Evolutionary conservation across 2,113 vertebrate genomes (phyloP), one percentile per base, ranked within the genome.

Genomic region (Siphamia tubifer): DNA sequence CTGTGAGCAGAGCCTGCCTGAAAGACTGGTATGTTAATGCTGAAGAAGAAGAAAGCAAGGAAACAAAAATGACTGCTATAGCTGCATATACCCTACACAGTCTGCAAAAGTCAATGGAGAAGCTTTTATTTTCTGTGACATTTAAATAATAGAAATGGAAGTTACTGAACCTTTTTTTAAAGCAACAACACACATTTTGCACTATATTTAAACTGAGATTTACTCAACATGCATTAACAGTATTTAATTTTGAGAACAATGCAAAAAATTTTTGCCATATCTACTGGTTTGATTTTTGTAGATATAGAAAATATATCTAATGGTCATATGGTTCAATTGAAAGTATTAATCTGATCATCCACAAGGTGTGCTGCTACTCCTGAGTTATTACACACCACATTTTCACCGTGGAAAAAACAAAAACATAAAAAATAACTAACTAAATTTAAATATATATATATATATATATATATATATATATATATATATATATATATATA

Each of bases 1-100:
- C 48, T 60, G 52, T 58, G 48, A 82, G 72, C 38, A 64, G 62
- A 84, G 53, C 36, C 66, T 49, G 55, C 65, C 70, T 73, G 28
- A 79, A 77, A 68, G 30, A 43, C 40, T 66, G 57, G 49, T 53
- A 43, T 72, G 15, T 54, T 60, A 39, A 39, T 55, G 10, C 31
- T 28, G 25, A 51, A 44, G 42, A 68, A 38, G 31, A 34, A 34
- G 44, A 55, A 67, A 55, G 27, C 15, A 40, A 25, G 32, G 25
- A 56, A 42, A 68, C 11, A 64, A 13, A 67, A 24, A 16, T 62
- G 32, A 52, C 16, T 47, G 23, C 39, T 7, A 23, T 9, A 21
- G 20, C 10, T 42, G 3, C 20, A 71, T 27, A 11, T 12, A 57
- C 34, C 27, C 38, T 23, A 11, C 5, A 54, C 6, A 1, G 42